Percentiles rank a stretch among this genome's conserved stretches.
Evolutionary conservation across 2,888 invertebrate species (phyloP).

Genomic region (Pristionchus japonicus): DNA sequence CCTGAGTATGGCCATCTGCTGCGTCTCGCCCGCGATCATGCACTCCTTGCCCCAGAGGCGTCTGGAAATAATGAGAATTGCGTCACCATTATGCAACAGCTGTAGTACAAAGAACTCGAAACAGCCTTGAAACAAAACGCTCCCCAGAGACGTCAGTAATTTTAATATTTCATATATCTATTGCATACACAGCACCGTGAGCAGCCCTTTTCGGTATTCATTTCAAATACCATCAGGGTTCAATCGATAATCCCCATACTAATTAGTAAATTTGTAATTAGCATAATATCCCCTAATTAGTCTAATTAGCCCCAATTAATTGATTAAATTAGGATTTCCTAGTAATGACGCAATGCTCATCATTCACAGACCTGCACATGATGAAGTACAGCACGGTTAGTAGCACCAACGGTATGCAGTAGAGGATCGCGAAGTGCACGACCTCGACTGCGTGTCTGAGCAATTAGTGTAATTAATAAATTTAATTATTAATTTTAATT

Average conservation of each 20-base stretch:
- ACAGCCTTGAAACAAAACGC: too few species aligned
- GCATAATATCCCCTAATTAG: too few species aligned
- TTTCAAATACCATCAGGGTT: too few species aligned
- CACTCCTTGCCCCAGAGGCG: constrained; percentile 52
- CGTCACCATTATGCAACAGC: not conserved
- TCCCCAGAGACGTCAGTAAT: too few species aligned
- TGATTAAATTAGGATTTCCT: too few species aligned
- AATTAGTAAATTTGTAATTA: too few species aligned
- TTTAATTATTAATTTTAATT: too few species aligned
- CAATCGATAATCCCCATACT: too few species aligned
- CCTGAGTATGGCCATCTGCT: constrained; percentile 52
- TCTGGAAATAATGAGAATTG: not conserved
- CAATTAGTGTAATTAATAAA: not conserved
- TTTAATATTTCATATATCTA: too few species aligned
- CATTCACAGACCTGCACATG: constrained; percentile 61
- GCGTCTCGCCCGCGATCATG: constrained; percentile 63
- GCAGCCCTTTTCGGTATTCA: not conserved
- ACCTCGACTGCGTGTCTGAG: not conserved
- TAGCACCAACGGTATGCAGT: constrained; percentile 63
- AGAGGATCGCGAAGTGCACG: constrained; percentile 56
- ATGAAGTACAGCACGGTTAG: constrained; percentile 63
- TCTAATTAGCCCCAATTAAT: too few species aligned
- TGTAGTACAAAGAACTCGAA: too few species aligned
- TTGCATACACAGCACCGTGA: not conserved
- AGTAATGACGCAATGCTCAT: too few species aligned